Base-by-base conservation (phyloP, 35 echinoderm and acorn worm genomes). In the Heliocidaris tuberculata region DNA sequence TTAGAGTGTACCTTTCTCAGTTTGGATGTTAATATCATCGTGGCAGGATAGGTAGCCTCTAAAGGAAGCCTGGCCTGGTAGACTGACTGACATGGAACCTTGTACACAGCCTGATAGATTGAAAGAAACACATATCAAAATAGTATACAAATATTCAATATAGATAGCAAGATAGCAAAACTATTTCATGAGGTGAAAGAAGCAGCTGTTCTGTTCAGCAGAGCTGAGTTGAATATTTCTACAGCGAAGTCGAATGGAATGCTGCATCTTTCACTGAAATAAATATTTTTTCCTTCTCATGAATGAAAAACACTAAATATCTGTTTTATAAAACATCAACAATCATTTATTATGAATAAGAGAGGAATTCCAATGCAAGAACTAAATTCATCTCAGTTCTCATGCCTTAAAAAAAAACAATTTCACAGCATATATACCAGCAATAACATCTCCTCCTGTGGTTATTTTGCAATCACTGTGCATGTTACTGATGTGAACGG, bases 1-100 rank as follows among this genome's bases (percentile, higher is more conserved):
- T 42, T 42, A n/a, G 1, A n/a, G 27, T 48, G 88, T 97, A 97
- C 96, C 96, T 95, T 93, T 93, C 32, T 95, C 86, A n/a, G 94
- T 93, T 6, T 27, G 21, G 10, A 97, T 93, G 8, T 95, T 87
- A 7, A 94, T 94, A 27, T 92, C 50, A 7, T 92, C 61, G 13
- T 95, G 96, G 30, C 94, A 19, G 61, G 92, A 90, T 16, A 97
- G 48, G 42, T 97, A 97, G 24, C 89, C 94, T 35, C 32, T 42
- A 29, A 97, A 11, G 42, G 94, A 85, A 48, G 95, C 96, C n/a
- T 29, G 31, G 31, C 94, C 31, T 47, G 49, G 59, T 5, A 95
- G 29, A 19, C 85, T 19, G 6, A 86, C 96, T 90, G 93, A 52
- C 48, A 97, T 47, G 59, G 94, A 95, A 88, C 96, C 96, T 30